Base-by-base conservation (phyloP, 1,140 invertebrate species). In the Campoletis sonorensis region DNA sequence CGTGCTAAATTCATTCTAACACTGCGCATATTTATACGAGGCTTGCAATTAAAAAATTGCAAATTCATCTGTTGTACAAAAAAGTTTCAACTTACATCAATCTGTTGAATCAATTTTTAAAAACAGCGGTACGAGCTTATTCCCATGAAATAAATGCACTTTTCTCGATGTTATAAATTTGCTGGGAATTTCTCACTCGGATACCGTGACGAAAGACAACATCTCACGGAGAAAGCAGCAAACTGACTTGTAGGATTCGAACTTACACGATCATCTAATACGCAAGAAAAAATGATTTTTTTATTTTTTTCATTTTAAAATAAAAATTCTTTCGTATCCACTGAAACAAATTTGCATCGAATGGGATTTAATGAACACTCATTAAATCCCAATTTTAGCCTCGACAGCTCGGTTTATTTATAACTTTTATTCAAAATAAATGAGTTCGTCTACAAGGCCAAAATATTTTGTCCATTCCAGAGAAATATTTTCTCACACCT, bases 191-290 rank as follows among this genome's bases (percentile, higher is more conserved):
- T 68, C 73, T 49, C 81, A 54, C 67, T 79, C 76, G 67, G 21
- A 73, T 73, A 81, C 70, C 82, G 72, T 81, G 80, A 81, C 82
- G 78, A 67, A 78, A 83, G 64, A 58, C 72, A 49, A 75, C 40
- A 27, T 40, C 40, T 83, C 80, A 83, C 76, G 72, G 82, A 80
- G 82, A 83, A 83, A 83, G 80, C 82, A 61, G 27, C 72, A 23
- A 73, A 1, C 40, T 45, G 13, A 33, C 79, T 79, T 21, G 26
- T 26, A 45, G 71, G 76, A 58, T 33, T 54, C 3, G 13, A 16
- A 54, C 18, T 54, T 54, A 54, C 18, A n/a, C 49, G 49, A 54
- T 54, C 2, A 33, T 33, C 30, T 33, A 7, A 33, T 7, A 33
- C 30, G 30, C 30, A 33, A 4, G 13, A 45, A 45, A 45, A 45